phyloP scores from a whole-genome alignment of 2,888 invertebrate genomes.

The Trachelus troglodyta region DNA sequence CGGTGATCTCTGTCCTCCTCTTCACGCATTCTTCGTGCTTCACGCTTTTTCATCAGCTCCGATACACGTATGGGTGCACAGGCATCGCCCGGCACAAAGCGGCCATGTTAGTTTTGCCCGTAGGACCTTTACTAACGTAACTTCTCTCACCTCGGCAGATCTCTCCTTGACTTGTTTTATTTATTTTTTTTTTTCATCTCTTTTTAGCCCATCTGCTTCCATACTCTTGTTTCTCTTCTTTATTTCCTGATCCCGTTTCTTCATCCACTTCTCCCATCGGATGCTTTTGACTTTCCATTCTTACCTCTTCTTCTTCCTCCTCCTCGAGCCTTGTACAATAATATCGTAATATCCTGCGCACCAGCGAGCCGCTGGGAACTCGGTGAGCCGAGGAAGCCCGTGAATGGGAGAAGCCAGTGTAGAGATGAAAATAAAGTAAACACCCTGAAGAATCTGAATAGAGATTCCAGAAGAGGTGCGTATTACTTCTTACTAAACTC shows the following conservation, averaged over 20 bases:
- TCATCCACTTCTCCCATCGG: background rate
- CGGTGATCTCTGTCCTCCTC: constrained; percentile 5
- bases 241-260: background rate
- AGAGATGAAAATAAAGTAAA: constrained; percentile 1
- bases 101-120: constrained; percentile 8
- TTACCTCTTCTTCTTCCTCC: background rate
- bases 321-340: background rate
- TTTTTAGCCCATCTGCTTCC: background rate
- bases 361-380: background rate
- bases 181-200: background rate
- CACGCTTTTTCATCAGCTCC: background rate
- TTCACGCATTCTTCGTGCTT: constrained; percentile 7
- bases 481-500: constrained; percentile 1
- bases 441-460: constrained; percentile 2
- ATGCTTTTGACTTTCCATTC: background rate
- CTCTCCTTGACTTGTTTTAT: background rate
- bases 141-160: background rate
- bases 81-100: background rate
- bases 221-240: background rate
- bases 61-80: background rate
- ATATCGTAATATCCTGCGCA: background rate
- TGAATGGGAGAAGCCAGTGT: background rate
- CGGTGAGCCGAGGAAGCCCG: background rate
- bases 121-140: background rate
- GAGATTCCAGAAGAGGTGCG: constrained; percentile 7